A percentile compares a stretch with the other conserved stretches of the same genome.
phyloP scores from a whole-genome alignment of 2,113 vertebrate genomes.

The Oenanthe oenanthe region DNA sequence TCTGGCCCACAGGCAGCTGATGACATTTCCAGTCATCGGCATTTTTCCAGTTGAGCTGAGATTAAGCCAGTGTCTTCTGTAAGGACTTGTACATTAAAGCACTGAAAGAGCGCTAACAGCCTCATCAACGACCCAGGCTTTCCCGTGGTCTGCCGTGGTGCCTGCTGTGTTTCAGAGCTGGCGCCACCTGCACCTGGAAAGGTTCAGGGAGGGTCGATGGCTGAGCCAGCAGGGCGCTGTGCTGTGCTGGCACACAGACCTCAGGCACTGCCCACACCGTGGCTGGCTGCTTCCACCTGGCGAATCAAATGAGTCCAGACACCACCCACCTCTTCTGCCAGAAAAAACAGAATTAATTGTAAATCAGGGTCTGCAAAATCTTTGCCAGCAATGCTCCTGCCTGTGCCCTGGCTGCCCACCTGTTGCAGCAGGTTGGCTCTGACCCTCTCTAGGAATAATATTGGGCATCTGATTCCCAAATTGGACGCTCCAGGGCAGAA shows the following conservation, averaged over 20 bases:
- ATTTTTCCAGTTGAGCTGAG: conserved; percentile 19
- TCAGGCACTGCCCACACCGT: rapidly evolving
- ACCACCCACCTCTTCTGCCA: neutral
- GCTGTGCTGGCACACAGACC: neutral
- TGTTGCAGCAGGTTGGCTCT: neutral
- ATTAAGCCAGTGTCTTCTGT: neutral
- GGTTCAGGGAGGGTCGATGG: neutral
- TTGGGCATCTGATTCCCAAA: neutral
- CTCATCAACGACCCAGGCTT: neutral
- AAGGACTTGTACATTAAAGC: neutral
- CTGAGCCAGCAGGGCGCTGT: neutral
- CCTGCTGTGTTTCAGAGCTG: neutral
- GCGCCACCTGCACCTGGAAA: neutral
- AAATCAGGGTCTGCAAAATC: neutral
- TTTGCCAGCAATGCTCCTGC: rapidly evolving
- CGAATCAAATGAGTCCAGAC: neutral
- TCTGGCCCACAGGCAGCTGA: conserved; percentile 45
- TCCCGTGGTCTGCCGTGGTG: neutral
- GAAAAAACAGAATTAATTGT: neutral
- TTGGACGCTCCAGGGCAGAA: neutral
- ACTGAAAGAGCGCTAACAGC: neutral
- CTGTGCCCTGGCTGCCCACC: neutral
- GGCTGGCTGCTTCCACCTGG: neutral
- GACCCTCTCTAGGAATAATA: neutral
- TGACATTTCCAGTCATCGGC: neutral